Evolutionary conservation across 2,113 vertebrate genomes (phyloP).

Genomic region (Rhabdornis inornatus): DNA sequence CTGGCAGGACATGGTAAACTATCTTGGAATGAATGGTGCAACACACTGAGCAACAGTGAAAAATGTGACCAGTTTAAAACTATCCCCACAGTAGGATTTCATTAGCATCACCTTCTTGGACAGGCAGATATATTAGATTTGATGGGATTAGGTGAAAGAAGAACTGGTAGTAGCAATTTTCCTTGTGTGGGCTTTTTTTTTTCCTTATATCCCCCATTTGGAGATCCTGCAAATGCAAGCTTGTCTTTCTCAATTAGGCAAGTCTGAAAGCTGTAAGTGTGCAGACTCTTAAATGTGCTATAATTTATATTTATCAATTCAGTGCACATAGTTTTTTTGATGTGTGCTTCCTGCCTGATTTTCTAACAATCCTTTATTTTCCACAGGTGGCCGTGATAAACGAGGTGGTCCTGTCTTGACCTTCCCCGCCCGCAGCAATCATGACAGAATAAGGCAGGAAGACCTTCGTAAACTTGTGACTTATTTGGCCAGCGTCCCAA

Average conservation of each 20-base stretch:
- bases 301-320: constrained; percentile 26
- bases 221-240: not conserved
- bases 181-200: not conserved
- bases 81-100: not conserved
- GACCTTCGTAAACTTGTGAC: constrained; percentile 96
- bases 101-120: not conserved
- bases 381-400: constrained; percentile 93
- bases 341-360: constrained; percentile 46
- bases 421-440: constrained; percentile 96
- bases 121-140: not conserved
- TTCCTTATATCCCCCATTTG: not conserved
- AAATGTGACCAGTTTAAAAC: not conserved
- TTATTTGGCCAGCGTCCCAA: constrained; percentile 96
- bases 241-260: not conserved
- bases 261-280: not conserved
- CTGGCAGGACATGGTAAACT: not conserved
- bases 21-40: accelerated
- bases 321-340: constrained; percentile 7
- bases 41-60: not conserved
- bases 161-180: not conserved
- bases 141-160: constrained; percentile 1
- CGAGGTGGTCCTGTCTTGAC: constrained; percentile 96
- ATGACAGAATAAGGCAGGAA: constrained; percentile 98
- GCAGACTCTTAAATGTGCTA: not conserved
- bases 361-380: constrained; percentile 58